A percentile compares a stretch with the other conserved stretches of the same genome.
Evolutionary conservation across 1,140 invertebrate species (phyloP).

Genomic region (Panagrolaimus sp.): DNA sequence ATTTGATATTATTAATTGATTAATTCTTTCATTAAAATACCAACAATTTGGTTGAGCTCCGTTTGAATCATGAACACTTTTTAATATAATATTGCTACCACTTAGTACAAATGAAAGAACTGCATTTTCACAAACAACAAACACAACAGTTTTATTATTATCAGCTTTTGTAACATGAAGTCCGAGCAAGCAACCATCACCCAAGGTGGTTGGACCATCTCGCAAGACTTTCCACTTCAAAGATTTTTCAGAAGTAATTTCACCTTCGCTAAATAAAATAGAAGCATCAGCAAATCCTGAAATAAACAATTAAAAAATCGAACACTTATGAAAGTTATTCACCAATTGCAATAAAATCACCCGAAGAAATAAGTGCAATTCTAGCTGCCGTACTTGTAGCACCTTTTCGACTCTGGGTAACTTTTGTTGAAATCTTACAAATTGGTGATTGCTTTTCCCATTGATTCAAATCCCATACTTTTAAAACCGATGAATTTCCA

Average conservation of each 20-base stretch:
- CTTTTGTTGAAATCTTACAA: slow-evolving; percentile 27
- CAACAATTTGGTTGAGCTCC: slow-evolving; percentile 44
- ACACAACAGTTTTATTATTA: slow-evolving; percentile 32
- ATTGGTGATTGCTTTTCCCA: slow-evolving; percentile 35
- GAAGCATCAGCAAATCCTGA: slow-evolving; percentile 42
- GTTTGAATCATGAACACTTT: slow-evolving; percentile 36
- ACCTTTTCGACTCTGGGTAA: slow-evolving; percentile 22
- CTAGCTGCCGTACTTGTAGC: slow-evolving; percentile 23
- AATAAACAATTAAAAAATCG: slow-evolving; percentile 12
- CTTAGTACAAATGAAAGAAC: slow-evolving; percentile 39
- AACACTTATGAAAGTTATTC: slow-evolving; percentile 22
- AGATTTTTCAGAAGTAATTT: slow-evolving; percentile 37
- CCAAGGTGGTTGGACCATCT: slow-evolving; percentile 17
- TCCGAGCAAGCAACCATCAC: slow-evolving; percentile 38
- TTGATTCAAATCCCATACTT: slow-evolving; percentile 44
- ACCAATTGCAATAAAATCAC: slow-evolving; percentile 32
- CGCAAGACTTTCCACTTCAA: slow-evolving; percentile 34
- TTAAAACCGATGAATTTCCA: slow-evolving; percentile 32
- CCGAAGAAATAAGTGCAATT: slow-evolving; percentile 18
- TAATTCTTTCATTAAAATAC: slow-evolving; percentile 34
- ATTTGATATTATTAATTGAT: slow-evolving; percentile 45
- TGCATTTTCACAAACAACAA: slow-evolving; percentile 40
- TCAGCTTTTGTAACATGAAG: slow-evolving; percentile 27
- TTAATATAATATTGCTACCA: slow-evolving; percentile 26
- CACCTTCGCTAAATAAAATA: slow-evolving; percentile 41